Conservation (phyloP, 2,113 vertebrate species). For the Petaurus breviceps region DNA sequence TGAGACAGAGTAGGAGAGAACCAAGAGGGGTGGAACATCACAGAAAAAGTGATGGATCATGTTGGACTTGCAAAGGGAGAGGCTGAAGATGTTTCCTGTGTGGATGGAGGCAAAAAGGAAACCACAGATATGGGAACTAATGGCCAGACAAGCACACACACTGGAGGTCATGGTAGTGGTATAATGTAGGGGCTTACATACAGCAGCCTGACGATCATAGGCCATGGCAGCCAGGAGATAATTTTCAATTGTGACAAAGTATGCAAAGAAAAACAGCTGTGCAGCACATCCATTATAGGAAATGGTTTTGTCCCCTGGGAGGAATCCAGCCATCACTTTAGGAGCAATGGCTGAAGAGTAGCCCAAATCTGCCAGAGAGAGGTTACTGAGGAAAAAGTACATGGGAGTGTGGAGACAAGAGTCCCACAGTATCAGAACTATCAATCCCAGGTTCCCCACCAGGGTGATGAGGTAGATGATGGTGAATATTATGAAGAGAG, state of each 20-base stretch:
- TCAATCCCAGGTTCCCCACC: not conserved
- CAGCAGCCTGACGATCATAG: slow-evolving; percentile 41
- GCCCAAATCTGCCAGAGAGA: not conserved
- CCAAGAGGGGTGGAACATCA: not conserved
- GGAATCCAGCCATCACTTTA: not conserved
- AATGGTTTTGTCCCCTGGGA: not conserved
- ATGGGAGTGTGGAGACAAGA: not conserved
- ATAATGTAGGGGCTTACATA: slow-evolving; percentile 51
- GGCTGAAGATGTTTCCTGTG: not conserved
- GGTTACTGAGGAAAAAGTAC: not conserved
- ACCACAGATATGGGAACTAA: not conserved
- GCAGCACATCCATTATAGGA: not conserved
- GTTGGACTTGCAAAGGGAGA: slow-evolving; percentile 24
- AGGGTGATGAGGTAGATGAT: not conserved
- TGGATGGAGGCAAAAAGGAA: not conserved
- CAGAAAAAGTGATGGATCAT: slow-evolving; percentile 59
- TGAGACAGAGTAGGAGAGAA: not conserved
- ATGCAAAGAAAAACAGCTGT: not conserved
- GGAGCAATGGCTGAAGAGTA: not conserved
- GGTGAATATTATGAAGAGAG: not conserved
- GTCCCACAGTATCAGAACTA: not conserved
- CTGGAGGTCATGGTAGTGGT: not conserved
- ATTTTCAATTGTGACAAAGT: not conserved
- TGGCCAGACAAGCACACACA: not conserved
- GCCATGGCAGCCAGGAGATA: slow-evolving; percentile 45